Conservation (phyloP, 2,888 invertebrate genomes). For the Ceramica pisi region DNA sequence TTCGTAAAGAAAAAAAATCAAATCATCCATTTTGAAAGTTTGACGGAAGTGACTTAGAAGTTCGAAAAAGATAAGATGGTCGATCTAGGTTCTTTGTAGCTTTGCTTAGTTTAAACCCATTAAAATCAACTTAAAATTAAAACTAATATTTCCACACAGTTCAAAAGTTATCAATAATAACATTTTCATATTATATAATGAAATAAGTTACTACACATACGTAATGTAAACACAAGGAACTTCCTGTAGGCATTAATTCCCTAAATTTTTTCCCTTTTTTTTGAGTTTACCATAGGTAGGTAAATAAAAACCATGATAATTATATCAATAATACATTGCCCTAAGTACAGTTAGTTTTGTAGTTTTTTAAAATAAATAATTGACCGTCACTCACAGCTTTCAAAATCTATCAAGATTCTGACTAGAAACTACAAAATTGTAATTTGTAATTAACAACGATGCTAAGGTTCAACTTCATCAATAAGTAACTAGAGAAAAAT, state of each 20-base stretch:
- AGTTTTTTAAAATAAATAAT: not conserved
- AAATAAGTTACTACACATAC: too few relatives aligned
- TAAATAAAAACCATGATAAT: not conserved
- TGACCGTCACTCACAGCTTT: not conserved
- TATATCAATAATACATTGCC: not conserved
- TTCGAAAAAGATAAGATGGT: not conserved
- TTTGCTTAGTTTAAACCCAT: accelerated
- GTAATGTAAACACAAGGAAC: not conserved
- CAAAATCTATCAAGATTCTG: not conserved
- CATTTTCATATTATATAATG: not conserved
- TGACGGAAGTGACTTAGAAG: constrained; percentile 38
- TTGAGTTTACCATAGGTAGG: too few relatives aligned
- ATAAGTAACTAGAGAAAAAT: too few relatives aligned
- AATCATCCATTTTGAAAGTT: constrained; percentile 55
- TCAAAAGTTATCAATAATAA: not conserved
- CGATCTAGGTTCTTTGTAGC: not conserved
- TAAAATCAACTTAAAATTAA: not conserved
- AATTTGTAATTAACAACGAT: too few relatives aligned
- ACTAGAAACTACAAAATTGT: not conserved
- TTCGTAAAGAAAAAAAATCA: constrained; percentile 24
- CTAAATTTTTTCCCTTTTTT: too few relatives aligned
- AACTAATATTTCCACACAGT: not conserved
- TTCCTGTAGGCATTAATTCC: constrained; percentile 4
- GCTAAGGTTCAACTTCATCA: not conserved
- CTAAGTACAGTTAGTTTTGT: not conserved